Evolutionary conservation across 2,797 vertebrate species (phyloP).

Genomic region (Falco berigora): DNA sequence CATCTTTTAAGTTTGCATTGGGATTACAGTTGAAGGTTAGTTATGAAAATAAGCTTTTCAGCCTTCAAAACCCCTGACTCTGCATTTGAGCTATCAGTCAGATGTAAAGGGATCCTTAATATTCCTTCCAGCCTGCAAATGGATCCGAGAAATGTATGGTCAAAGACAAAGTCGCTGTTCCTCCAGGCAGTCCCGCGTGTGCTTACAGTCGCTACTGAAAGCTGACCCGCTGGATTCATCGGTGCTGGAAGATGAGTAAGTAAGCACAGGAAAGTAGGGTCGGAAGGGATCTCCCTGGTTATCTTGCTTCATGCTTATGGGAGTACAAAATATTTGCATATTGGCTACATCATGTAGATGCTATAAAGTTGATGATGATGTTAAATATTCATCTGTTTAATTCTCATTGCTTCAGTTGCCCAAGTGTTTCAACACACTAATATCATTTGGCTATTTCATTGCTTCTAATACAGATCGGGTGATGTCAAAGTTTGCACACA

Average conservation of each 20-base stretch:
- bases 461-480: not conserved
- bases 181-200: not conserved
- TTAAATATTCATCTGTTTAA: slow-evolving; percentile 3
- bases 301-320: not conserved
- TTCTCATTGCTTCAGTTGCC: not conserved
- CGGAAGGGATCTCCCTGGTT: not conserved
- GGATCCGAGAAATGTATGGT: not conserved
- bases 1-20: slow-evolving; percentile 38
- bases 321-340: not conserved
- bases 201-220: not conserved
- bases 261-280: not conserved
- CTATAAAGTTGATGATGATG: not conserved
- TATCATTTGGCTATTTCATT: not conserved
- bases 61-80: not conserved
- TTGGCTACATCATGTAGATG: not conserved
- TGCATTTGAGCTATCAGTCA: not conserved
- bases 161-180: not conserved
- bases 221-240: not conserved
- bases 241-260: not conserved
- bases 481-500: not conserved
- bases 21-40: slow-evolving; percentile 26
- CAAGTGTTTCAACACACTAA: not conserved
- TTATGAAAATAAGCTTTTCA: slow-evolving; percentile 27
- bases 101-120: not conserved
- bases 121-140: not conserved